Percentiles rank a stretch among this genome's conserved stretches.
phyloP scores from a whole-genome alignment of 2,113 vertebrate genomes.

The Vireo altiloquus region DNA sequence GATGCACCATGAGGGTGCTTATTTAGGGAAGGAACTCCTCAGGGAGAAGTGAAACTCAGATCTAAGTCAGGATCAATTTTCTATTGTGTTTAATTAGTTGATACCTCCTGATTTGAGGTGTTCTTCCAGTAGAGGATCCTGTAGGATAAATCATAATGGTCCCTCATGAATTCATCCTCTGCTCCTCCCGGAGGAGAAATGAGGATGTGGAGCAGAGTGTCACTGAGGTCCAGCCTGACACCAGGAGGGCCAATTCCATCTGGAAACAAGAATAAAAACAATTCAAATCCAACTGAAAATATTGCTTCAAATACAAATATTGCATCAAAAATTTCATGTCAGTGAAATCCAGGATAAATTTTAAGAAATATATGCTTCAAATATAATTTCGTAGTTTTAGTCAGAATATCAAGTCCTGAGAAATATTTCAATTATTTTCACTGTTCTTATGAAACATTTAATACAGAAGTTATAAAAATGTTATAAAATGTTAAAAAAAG shows the following conservation, averaged over 20 bases:
- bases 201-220: conserved; percentile 18
- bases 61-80: not conserved
- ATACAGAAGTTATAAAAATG: no score
- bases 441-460: not conserved
- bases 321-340: not conserved
- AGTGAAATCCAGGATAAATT: not conserved
- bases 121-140: conserved; percentile 61
- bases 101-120: conserved; percentile 51
- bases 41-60: not conserved
- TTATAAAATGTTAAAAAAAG: no score
- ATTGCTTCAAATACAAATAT: not conserved
- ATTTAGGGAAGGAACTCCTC: not conserved
- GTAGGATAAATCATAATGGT: not conserved
- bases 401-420: not conserved
- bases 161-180: not conserved
- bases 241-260: conserved; percentile 50
- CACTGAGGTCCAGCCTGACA: conserved; percentile 20
- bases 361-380: not conserved
- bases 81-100: not conserved
- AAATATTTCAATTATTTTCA: not conserved
- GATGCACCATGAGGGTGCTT: rapidly evolving
- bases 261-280: not conserved
- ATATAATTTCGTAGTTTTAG: not conserved
- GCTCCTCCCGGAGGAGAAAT: not conserved
- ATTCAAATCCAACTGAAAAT: not conserved